Evolutionary conservation across 2,888 invertebrate genomes (phyloP), one percentile per base, ranked within the genome.

Genomic region (Plemyria rubiginata): DNA sequence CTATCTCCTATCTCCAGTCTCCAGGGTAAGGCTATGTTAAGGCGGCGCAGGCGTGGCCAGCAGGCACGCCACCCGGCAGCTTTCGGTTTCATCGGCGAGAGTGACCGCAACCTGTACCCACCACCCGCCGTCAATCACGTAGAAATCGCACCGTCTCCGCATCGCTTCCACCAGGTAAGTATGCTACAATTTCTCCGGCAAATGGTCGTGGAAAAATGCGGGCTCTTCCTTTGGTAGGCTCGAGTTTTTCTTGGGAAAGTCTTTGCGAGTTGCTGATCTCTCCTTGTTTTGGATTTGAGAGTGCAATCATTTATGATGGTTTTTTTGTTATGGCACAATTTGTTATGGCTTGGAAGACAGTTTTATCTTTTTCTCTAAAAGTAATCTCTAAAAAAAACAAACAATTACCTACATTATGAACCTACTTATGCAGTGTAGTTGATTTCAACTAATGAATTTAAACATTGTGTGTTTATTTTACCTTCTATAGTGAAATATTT

Each of bases 71-170:
- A 70, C 70, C 61, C 56, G 68, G 71, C 75, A 61, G 72, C 84
- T 84, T 82, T 84, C 81, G 43, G 77, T 84, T 84, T 84, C 81
- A 51, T 57, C 65, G 73, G 80, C 63, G 82, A 81, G 82, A 81
- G 82, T 81, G 76, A 16, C 36, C 58, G 45, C 61, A 40, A 71
- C 79, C 70, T 60, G 71, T 65, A 29, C 38, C 48, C 15, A 70
- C 77, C 68, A 67, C 57, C 9, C 29, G 13, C 53, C 62, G 58
- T 63, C 68, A 57, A 52, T 62, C 57, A 60, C 54, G 55, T 59
- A 54, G 66, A 68, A 64, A 62, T 65, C 66, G 60, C 60, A 46
- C 60, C 11, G 53, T 43, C 61, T 58, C 28, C 54, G 32, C 46
- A 50, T 58, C 48, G 41, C 43, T 38, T 41, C 29, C 61, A 55